A percentile compares a stretch with the other conserved stretches of the same genome.
Evolutionary conservation across 2,888 invertebrate genomes (phyloP).

Genomic region (Chouioia cunea): DNA sequence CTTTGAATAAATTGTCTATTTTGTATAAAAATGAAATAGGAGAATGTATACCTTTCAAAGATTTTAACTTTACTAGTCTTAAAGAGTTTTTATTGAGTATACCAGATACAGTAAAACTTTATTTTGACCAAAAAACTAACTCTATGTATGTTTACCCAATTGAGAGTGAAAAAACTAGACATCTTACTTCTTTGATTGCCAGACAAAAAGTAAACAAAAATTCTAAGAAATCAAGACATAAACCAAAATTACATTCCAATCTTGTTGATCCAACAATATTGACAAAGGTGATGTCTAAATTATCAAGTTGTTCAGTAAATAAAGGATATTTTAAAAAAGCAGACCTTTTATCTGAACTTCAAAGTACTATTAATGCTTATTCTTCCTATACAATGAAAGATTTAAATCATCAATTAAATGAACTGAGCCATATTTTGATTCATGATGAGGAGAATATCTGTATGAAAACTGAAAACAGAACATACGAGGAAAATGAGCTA

Average conservation of each 20-base stretch:
- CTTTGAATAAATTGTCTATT: constrained; percentile 12
- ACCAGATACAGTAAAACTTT: constrained; percentile 22
- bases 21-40: constrained; percentile 24
- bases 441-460: constrained; percentile 28
- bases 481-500: neutral
- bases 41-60: constrained; percentile 31
- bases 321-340: constrained; percentile 8
- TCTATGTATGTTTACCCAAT: constrained; percentile 30
- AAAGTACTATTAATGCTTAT: neutral
- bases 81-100: constrained; percentile 35
- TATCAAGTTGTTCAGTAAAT: neutral
- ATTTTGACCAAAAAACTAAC: constrained; percentile 1
- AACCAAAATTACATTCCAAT: constrained; percentile 7
- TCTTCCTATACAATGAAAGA: constrained; percentile 19
- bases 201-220: constrained; percentile 13
- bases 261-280: constrained; percentile 16
- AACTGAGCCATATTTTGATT: constrained; percentile 25
- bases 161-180: constrained; percentile 29
- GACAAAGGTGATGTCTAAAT: constrained; percentile 23
- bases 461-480: constrained; percentile 9
- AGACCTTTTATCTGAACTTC: constrained; percentile 24
- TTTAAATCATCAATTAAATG: constrained; percentile 33
- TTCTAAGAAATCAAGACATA: neutral
- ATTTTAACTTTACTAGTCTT: constrained; percentile 36
- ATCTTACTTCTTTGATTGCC: constrained; percentile 25